Evolutionary conservation across 2,888 invertebrate species (phyloP), one percentile per base, ranked within the genome.

Genomic region (Ormia ochracea): DNA sequence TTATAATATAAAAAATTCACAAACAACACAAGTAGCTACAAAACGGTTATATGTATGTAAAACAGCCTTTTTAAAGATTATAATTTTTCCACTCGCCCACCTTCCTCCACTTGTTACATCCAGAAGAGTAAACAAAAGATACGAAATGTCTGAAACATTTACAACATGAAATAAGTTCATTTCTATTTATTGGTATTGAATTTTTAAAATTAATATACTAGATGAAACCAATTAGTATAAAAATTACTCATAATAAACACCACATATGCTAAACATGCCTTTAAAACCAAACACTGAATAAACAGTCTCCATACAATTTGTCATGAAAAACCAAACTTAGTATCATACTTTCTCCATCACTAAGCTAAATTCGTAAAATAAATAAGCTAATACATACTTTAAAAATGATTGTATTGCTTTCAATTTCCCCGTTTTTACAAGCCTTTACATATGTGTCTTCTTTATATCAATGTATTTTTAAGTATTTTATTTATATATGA

Each of bases 371-470:
- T 38, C 10, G 14, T 21, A 38, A 45, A 69, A 26, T 12, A 31
- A 21, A 31, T 17, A 41, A 31, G 23, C 19, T 43, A 54, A 33
- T 36, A 65, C 38, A 38, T 28, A 61, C 23, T 48, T 38, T 28
- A 36, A 54, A 61, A 58, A 56, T 73, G 41, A 61, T 54, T 76
- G 76, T 68, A 76, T 68, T 80, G 80, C 80, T 80, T 80, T 68
- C 48, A 69, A 76, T 80, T 68, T 80, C 63, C 75, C 80, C 68
- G 61, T 63, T 78, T 81, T 72, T 65, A 52, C 43, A 48, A 69
- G 65, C 68, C 74, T 43, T 81, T 45, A n/a, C n/a, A n/a, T 78
- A 78, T 81, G 81, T 81, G 81, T 78, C 73, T 78, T 74, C 69
- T 74, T 52, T 70, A 33, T 52, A 77, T 81, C 52, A 66, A 69